phyloP scores from a whole-genome alignment of 2,888 invertebrate species.

The Strigamia crassipes region DNA sequence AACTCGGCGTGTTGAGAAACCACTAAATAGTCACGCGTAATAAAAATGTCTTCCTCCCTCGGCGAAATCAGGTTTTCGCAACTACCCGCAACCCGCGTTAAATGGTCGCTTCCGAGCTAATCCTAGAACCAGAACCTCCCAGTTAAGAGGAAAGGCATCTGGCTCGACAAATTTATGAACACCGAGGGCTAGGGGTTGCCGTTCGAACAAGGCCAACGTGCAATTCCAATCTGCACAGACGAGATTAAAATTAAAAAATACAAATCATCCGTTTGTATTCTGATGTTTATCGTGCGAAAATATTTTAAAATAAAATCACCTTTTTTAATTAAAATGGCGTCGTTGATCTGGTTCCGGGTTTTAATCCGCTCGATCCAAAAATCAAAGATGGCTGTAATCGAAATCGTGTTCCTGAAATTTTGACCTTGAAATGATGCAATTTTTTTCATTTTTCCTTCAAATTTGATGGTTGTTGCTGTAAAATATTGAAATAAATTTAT shows the following conservation, averaged over 20 bases:
- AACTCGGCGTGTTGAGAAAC: background rate
- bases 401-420: no score
- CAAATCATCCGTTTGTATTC: no score
- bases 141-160: slow-evolving; percentile 8
- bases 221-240: background rate
- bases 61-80: background rate
- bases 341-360: no score
- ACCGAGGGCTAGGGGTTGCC: background rate
- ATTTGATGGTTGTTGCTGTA: no score
- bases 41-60: background rate
- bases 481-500: background rate
- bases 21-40: background rate
- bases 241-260: background rate
- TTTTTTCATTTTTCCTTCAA: no score
- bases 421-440: no score
- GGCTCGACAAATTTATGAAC: background rate
- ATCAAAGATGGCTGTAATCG: no score
- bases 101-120: background rate
- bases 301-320: no score
- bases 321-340: no score
- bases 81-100: background rate
- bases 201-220: slow-evolving; percentile 11
- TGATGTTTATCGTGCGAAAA: no score
- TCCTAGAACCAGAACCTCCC: slow-evolving; percentile 22
- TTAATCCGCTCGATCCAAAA: no score